Percentiles rank a stretch among this genome's conserved stretches.
These are phyloP conservation scores for Halcyon chelicuti DNA, from an alignment of 2,797 vertebrate species.

Conservation along the genomic window DNA sequence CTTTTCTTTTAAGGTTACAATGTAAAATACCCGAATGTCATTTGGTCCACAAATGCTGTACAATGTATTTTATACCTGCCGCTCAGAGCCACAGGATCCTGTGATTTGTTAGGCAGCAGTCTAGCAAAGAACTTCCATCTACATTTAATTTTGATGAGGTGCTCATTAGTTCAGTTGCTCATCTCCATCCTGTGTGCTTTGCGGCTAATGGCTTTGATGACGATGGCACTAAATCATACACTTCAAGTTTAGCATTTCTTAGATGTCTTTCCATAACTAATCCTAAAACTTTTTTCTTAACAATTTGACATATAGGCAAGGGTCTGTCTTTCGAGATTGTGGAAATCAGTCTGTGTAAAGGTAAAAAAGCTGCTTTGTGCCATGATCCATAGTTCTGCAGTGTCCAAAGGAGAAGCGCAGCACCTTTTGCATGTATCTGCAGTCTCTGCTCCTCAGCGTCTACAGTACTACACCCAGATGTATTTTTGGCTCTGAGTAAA, in stretches of 20 bases:
- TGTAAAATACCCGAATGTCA: background rate
- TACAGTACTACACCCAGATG: accelerated
- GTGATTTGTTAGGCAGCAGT: background rate
- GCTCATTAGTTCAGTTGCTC: background rate
- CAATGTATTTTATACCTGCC: background rate
- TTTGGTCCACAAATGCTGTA: background rate
- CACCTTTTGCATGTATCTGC: background rate
- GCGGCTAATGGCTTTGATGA: background rate
- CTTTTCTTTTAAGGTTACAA: background rate
- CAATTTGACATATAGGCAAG: background rate
- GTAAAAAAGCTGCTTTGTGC: background rate
- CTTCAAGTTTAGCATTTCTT: background rate
- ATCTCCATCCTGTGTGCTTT: background rate
- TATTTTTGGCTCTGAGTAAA: background rate
- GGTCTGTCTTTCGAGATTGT: background rate
- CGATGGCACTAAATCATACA: background rate
- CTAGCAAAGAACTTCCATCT: background rate
- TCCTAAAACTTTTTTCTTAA: background rate
- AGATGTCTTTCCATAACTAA: background rate
- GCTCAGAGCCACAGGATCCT: background rate
- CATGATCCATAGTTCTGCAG: background rate
- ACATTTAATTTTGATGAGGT: background rate
- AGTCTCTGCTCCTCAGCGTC: background rate
- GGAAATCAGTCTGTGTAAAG: background rate
- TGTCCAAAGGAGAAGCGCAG: background rate